A percentile compares a stretch with the other conserved stretches of the same genome.
These are phyloP conservation scores for Pluvianellus socialis DNA, from an alignment of 2,113 vertebrate species.

Conservation along the genomic window DNA sequence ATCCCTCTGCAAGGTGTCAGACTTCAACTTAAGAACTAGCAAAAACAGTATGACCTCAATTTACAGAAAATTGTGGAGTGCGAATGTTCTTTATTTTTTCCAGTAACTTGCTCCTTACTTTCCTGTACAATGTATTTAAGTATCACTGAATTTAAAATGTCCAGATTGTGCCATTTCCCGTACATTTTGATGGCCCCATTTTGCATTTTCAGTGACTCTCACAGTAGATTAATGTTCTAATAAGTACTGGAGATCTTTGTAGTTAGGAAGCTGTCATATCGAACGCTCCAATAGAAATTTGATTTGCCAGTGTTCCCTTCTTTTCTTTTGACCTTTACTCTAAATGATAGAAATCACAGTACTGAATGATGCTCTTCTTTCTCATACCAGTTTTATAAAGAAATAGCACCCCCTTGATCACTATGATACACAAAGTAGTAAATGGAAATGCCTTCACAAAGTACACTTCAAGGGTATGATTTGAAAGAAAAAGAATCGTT, in stretches of 20 bases:
- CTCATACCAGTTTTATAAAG: neutral
- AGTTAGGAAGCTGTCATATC: neutral
- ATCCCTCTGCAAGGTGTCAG: constrained; percentile 2
- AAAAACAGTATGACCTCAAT: constrained; percentile 2
- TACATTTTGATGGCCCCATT: neutral
- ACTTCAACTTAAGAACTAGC: neutral
- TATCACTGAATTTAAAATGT: neutral
- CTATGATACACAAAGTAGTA: neutral
- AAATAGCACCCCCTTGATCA: neutral
- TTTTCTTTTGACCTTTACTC: neutral
- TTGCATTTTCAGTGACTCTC: neutral
- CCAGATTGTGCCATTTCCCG: neutral
- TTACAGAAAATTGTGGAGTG: neutral
- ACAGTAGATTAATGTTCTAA: neutral
- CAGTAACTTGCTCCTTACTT: neutral
- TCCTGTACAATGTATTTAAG: neutral
- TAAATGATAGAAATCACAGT: neutral
- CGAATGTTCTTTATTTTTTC: neutral
- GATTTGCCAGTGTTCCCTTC: neutral
- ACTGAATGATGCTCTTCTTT: neutral
- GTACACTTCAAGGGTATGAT: neutral
- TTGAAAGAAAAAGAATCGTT: neutral
- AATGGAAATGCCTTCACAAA: neutral
- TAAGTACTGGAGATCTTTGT: neutral
- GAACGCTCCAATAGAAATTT: neutral